phyloP scores from a whole-genome alignment of 2,113 vertebrate species.

The Xiphophorus hellerii region DNA sequence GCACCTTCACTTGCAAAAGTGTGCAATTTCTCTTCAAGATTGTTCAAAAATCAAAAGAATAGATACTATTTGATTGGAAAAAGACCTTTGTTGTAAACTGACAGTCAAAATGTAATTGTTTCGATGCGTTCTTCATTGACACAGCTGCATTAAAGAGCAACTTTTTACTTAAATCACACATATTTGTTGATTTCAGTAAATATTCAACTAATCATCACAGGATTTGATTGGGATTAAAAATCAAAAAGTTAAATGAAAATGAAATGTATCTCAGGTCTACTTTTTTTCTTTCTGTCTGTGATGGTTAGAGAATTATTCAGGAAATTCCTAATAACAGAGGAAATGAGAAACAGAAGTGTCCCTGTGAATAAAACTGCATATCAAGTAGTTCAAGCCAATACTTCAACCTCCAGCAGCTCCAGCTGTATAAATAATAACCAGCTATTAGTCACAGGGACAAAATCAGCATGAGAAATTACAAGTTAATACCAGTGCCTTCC shows the following conservation, averaged over 20 bases:
- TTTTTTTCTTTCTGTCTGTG: background rate
- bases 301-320: background rate
- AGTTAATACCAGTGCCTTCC: background rate
- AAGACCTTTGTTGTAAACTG: background rate
- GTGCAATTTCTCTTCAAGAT: background rate
- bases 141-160: background rate
- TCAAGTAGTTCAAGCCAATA: background rate
- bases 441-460: background rate
- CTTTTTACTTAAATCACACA: background rate
- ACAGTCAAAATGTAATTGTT: background rate
- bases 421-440: background rate
- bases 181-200: background rate
- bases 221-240: background rate
- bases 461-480: background rate
- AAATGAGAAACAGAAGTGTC: background rate
- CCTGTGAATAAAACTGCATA: slow-evolving; percentile 4
- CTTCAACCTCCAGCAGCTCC: background rate
- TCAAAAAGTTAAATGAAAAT: background rate
- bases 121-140: background rate
- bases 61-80: no score
- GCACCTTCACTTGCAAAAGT: background rate
- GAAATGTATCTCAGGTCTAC: background rate
- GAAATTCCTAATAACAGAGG: background rate
- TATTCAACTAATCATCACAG: background rate
- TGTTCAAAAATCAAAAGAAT: background rate